Percentiles rank a stretch among this genome's conserved stretches.
phyloP scores from a whole-genome alignment of 2,113 vertebrate genomes.

The Galemys pyrenaicus region DNA sequence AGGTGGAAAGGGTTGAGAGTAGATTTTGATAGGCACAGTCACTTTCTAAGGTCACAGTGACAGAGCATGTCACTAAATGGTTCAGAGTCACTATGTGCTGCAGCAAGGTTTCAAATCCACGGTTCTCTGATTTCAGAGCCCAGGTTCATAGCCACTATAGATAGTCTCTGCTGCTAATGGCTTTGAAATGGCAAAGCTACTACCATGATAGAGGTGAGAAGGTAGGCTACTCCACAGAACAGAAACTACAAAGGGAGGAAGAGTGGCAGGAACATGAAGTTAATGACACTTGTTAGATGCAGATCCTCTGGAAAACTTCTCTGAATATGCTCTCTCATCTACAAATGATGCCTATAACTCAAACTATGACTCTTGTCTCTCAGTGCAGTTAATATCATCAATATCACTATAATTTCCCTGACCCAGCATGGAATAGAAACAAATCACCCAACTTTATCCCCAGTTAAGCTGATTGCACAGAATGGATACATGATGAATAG shows the following conservation, averaged over 20 bases:
- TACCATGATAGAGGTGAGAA: not conserved
- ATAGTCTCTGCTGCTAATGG: not conserved
- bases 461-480: not conserved
- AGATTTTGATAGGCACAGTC: not conserved
- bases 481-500: not conserved
- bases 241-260: not conserved
- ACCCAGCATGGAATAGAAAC: not conserved
- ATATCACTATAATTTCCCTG: not conserved
- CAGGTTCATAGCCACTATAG: not conserved
- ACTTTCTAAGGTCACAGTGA: not conserved
- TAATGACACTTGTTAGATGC: not conserved
- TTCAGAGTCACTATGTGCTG: not conserved
- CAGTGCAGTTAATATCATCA: not conserved
- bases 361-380: not conserved
- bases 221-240: not conserved
- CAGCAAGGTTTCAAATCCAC: not conserved
- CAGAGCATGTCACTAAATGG: not conserved
- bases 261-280: not conserved
- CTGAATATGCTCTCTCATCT: not conserved
- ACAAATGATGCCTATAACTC: not conserved
- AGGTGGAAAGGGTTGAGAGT: not conserved
- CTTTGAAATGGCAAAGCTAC: not conserved
- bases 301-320: not conserved
- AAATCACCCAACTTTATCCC: not conserved
- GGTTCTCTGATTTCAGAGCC: not conserved